These are phyloP conservation scores for Cactoblastis cactorum DNA, from an alignment of 2,888 invertebrate species.

Conservation along the genomic window DNA sequence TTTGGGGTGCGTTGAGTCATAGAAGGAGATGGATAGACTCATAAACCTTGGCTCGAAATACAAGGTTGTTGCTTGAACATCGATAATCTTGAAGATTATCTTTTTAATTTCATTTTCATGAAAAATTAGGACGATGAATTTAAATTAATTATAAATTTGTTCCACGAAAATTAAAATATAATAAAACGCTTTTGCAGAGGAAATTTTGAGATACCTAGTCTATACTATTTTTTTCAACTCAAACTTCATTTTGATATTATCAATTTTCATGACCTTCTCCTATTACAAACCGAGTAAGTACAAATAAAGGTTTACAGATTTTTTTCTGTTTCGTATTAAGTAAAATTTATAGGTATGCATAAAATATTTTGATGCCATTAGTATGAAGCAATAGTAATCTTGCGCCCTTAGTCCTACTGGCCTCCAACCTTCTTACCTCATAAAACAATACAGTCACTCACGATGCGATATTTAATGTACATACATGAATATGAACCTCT, in stretches of 20 bases:
- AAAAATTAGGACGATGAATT: no score
- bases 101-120: neutral
- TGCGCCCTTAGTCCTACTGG: slow-evolving; percentile 4
- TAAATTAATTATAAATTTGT: no score
- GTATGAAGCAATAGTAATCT: slow-evolving; percentile 1
- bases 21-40: neutral
- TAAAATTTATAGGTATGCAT: no score
- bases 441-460: slow-evolving; percentile 5
- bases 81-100: neutral
- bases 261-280: no score
- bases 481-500: neutral
- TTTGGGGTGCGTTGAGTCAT: slow-evolving; percentile 4
- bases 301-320: no score
- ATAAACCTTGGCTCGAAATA: slow-evolving; percentile 1
- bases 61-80: neutral
- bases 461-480: neutral
- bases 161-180: no score
- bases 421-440: neutral
- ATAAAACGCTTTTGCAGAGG: no score
- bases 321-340: no score
- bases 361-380: neutral
- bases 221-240: no score
- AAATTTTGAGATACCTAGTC: no score
- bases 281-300: no score
- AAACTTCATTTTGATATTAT: no score